A percentile compares a stretch with the other conserved stretches of the same genome.
phyloP scores from a whole-genome alignment of 2,113 vertebrate genomes.

The Chitala chitala region DNA sequence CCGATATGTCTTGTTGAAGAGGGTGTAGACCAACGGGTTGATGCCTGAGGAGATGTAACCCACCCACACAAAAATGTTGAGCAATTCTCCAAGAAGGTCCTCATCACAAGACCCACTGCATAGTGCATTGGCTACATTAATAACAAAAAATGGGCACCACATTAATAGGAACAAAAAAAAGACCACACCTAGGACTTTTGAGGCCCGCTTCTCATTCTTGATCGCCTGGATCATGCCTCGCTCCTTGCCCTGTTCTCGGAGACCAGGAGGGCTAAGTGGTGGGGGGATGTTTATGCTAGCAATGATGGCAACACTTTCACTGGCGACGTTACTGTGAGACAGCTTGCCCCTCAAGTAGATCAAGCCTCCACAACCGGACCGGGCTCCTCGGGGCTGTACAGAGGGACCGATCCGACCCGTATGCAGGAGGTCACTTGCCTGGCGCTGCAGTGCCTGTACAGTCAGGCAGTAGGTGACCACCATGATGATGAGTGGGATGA shows the following conservation, averaged over 20 bases:
- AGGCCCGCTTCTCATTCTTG: slow-evolving; percentile 75
- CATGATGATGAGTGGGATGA: slow-evolving; percentile 79
- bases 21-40: slow-evolving; percentile 78
- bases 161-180: slow-evolving; percentile 82
- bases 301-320: slow-evolving; percentile 56
- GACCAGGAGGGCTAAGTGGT: slow-evolving; percentile 51
- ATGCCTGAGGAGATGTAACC: slow-evolving; percentile 79
- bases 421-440: slow-evolving; percentile 62
- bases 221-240: slow-evolving; percentile 77
- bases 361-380: slow-evolving; percentile 53
- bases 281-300: slow-evolving; percentile 52
- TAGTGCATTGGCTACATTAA: slow-evolving; percentile 74
- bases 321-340: slow-evolving; percentile 27
- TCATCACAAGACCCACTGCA: slow-evolving; percentile 67
- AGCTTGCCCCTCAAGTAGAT: slow-evolving; percentile 56
- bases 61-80: slow-evolving; percentile 79
- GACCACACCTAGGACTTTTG: slow-evolving; percentile 78
- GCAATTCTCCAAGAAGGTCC: slow-evolving; percentile 64
- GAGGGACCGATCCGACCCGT: slow-evolving; percentile 38
- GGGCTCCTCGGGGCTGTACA: background rate
- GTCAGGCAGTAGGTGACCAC: slow-evolving; percentile 77
- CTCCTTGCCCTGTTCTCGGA: slow-evolving; percentile 48
- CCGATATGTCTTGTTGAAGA: slow-evolving; percentile 79
- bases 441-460: slow-evolving; percentile 65
- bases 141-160: slow-evolving; percentile 84